phyloP scores from a whole-genome alignment of 2,797 vertebrate species.

The Thamnophis elegans region DNA sequence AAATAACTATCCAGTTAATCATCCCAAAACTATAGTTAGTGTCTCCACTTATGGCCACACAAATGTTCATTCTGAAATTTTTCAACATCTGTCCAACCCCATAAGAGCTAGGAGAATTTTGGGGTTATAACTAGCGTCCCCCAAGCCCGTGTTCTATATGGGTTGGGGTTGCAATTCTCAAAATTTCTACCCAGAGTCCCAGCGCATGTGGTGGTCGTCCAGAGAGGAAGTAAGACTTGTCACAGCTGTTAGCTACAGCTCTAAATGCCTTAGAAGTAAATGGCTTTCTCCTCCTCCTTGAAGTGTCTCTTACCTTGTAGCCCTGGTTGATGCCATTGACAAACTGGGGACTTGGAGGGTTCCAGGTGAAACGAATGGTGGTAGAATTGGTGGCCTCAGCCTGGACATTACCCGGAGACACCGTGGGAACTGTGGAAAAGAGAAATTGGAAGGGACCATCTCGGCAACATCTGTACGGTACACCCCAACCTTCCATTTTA shows the following conservation, averaged over 20 bases:
- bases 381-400: constrained; percentile 91
- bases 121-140: not conserved
- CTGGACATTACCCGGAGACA: constrained; percentile 89
- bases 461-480: not conserved
- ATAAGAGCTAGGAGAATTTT: not conserved
- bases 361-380: constrained; percentile 93
- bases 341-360: constrained; percentile 95
- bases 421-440: constrained; percentile 84
- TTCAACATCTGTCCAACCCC: not conserved
- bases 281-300: not conserved
- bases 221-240: not conserved
- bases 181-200: not conserved
- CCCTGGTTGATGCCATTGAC: constrained; percentile 99
- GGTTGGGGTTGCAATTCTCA: not conserved
- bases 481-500: not conserved
- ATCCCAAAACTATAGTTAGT: not conserved
- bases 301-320: constrained; percentile 86
- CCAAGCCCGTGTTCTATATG: not conserved
- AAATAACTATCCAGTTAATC: not conserved
- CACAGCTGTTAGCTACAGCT: not conserved
- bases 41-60: not conserved
- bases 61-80: not conserved
- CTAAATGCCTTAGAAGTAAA: not conserved
- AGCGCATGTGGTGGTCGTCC: not conserved
- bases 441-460: not conserved